Base-by-base conservation (phyloP, 2,888 invertebrate genomes). In the Cetonia aurata region DNA sequence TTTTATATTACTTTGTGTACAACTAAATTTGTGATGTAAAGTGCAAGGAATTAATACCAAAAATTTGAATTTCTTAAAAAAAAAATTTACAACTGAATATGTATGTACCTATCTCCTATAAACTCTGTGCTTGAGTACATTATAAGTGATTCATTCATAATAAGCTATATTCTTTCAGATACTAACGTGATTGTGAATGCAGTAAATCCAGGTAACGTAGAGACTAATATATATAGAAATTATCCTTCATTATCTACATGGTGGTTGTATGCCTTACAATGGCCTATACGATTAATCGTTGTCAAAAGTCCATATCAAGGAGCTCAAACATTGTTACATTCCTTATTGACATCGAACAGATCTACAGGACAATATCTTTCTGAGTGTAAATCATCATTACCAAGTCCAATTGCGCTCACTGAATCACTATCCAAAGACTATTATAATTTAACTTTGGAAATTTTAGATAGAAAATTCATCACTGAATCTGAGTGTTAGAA, bases 161-260 rank as follows among this genome's bases (percentile, higher is more conserved):
- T 4, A 25, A 1, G 57, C 19, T 59, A 44, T 71, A 55, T 72
- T 69, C 13, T 82, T 82, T 65, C 74, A 84, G 83, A 79, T 71
- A 83, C 83, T 50, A 83, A 83, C 70, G 78, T 85, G 25, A 78
- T 83, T 48, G 82, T 85, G 25, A 84, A 84, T 74, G 80, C 84
- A 42, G 85, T 83, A 10, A 82, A 86, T 77, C 86, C 86, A 1
- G 86, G 86, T 1, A 85, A 85, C 74, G 83, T 83, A 0, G 85
- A 85, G 77, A 86, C 86, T 0, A 71, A 75, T 4, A 84, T 86
- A 50, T 85, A 77, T 75, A 79, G 85, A 25, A 75, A 85, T 72
- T 85, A 82, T 74, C 83, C 83, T 3, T 79, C 78, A 9, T 73
- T 85, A 56, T 79, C 76, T 41, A 84, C 83, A 70, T 78, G 77